phyloP scores from a whole-genome alignment of 2,797 vertebrate genomes.

The Neosalanx taihuensis region DNA sequence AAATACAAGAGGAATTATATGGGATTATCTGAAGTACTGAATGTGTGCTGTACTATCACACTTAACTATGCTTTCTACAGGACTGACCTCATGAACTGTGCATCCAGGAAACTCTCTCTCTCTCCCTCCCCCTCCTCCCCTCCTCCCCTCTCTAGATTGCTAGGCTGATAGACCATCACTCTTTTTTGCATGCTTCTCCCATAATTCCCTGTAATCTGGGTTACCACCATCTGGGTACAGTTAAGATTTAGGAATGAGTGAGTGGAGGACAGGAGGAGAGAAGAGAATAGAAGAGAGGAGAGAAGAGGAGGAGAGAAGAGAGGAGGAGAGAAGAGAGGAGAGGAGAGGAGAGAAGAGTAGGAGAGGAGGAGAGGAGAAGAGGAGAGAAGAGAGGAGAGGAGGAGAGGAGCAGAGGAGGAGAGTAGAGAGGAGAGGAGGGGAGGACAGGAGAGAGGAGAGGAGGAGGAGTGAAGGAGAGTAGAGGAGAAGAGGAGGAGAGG shows the following conservation, averaged over 20 bases:
- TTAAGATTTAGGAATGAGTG: constrained; percentile 22
- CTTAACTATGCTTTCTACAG: neutral
- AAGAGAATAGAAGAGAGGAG: constrained; percentile 9
- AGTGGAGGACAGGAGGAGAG: neutral
- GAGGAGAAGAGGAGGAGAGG: too few relatives aligned
- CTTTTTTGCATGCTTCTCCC: neutral
- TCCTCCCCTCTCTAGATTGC: neutral
- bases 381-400: neutral
- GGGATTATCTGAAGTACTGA: constrained; percentile 29
- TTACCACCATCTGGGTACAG: constrained; percentile 41
- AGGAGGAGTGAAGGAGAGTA: too few relatives aligned
- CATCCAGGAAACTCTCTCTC: too few relatives aligned
- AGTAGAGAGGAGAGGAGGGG: too few relatives aligned
- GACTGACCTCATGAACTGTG: too few relatives aligned
- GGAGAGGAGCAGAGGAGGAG: neutral
- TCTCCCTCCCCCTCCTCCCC: too few relatives aligned
- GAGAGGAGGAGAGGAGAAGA: neutral
- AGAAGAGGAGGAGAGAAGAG: too few relatives aligned
- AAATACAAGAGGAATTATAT: constrained; percentile 23
- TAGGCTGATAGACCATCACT: neutral
- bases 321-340: neutral
- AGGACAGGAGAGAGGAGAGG: too few relatives aligned
- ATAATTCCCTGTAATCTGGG: constrained; percentile 52
- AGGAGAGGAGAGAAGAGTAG: too few relatives aligned
- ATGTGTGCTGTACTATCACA: constrained; percentile 14